phyloP scores from a whole-genome alignment of 2,888 invertebrate species.

The Crocallis elinguaria region DNA sequence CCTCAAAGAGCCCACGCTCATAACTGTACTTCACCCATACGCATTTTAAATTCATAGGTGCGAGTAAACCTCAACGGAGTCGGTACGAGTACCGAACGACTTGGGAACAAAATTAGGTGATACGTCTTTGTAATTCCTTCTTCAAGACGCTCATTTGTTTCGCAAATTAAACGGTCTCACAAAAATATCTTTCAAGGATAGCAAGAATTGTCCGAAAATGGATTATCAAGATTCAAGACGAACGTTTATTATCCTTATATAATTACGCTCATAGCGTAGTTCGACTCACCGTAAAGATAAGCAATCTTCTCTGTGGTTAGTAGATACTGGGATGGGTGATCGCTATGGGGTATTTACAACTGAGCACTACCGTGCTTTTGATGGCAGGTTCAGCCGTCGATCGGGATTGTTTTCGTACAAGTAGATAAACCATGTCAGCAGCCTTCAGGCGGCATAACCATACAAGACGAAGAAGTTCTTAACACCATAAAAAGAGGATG shows the following conservation, averaged over 20 bases:
- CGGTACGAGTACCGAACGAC: background rate
- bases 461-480: too few species aligned
- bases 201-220: background rate
- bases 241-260: constrained; percentile 5
- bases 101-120: constrained; percentile 31
- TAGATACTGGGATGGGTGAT: too few species aligned
- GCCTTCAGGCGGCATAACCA: too few species aligned
- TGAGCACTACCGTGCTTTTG: too few species aligned
- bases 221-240: constrained; percentile 1
- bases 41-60: constrained; percentile 40
- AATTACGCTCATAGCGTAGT: too few species aligned
- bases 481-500: too few species aligned
- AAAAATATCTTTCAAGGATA: constrained; percentile 15
- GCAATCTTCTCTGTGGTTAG: too few species aligned
- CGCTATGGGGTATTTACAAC: too few species aligned
- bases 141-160: constrained; percentile 29
- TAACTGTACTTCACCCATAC: constrained; percentile 61
- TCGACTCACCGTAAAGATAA: too few species aligned
- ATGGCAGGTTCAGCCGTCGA: too few species aligned
- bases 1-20: constrained; percentile 63
- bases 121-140: constrained; percentile 34
- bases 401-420: too few species aligned
- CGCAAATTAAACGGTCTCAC: constrained; percentile 26
- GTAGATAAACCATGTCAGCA: too few species aligned
- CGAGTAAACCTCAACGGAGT: constrained; percentile 30